A percentile compares a stretch with the other conserved stretches of the same genome.
Evolutionary conservation across 2,113 vertebrate genomes (phyloP).

Genomic region (Python bivittatus): DNA sequence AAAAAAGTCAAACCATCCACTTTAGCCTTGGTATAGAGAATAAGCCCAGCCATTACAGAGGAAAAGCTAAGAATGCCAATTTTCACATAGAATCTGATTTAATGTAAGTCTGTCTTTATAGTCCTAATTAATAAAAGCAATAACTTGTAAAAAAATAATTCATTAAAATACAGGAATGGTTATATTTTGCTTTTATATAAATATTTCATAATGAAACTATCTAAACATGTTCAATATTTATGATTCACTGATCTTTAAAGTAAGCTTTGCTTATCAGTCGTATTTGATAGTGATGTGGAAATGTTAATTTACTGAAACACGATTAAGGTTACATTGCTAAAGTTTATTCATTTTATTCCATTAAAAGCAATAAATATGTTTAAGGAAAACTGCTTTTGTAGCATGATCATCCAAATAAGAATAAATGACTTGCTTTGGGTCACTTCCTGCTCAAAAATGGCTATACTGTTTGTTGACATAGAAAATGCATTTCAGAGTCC

Average conservation of each 20-base stretch:
- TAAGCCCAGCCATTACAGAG: too few relatives aligned
- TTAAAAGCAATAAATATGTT: constrained; percentile 45
- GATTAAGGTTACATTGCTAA: too few relatives aligned
- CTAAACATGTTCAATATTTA: constrained; percentile 12
- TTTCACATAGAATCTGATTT: too few relatives aligned
- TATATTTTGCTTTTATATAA: constrained; percentile 2
- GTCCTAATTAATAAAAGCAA: too few relatives aligned
- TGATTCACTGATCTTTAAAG: not conserved
- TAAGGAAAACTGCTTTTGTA: constrained; percentile 38
- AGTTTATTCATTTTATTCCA: constrained; percentile 30
- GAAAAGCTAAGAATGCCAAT: too few relatives aligned
- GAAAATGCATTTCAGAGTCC: constrained; percentile 57
- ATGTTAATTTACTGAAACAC: constrained; percentile 34
- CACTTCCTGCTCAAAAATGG: constrained; percentile 50
- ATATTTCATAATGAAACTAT: not conserved
- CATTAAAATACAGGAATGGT: not conserved
- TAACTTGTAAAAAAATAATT: too few relatives aligned
- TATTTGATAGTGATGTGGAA: constrained; percentile 10
- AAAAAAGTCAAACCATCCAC: too few relatives aligned
- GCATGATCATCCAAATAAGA: constrained; percentile 46
- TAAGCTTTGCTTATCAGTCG: constrained; percentile 10
- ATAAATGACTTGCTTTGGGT: constrained; percentile 49
- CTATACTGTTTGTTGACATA: constrained; percentile 49
- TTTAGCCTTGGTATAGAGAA: too few relatives aligned
- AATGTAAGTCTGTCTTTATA: too few relatives aligned